Percentiles rank a stretch among this genome's conserved stretches.
phyloP scores from a whole-genome alignment of 2,113 vertebrate species.

The Hirundichthys speculiger region DNA sequence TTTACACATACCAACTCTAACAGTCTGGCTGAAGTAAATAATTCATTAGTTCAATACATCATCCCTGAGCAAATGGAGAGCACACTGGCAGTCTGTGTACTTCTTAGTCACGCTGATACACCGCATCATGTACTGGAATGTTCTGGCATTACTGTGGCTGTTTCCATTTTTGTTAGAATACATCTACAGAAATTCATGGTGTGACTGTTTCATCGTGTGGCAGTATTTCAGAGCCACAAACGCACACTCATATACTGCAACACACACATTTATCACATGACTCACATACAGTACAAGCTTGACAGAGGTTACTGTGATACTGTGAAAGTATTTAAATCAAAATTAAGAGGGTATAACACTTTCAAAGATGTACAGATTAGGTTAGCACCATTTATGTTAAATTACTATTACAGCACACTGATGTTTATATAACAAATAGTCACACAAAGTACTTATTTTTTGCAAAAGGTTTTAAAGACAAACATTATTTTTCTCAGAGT shows the following conservation, averaged over 20 bases:
- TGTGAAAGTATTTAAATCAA: conserved; percentile 35
- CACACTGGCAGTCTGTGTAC: conserved; percentile 33
- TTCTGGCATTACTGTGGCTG: conserved; percentile 14
- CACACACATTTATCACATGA: conserved; percentile 30
- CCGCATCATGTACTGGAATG: conserved; percentile 36
- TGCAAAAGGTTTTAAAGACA: conserved; percentile 19
- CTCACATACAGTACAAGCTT: conserved; percentile 23
- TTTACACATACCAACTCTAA: conserved; percentile 24
- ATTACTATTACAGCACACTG: conserved; percentile 36
- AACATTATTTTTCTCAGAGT: conserved; percentile 9
- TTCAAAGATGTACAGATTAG: conserved; percentile 37
- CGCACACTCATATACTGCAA: conserved; percentile 20
- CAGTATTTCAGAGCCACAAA: conserved; percentile 50
- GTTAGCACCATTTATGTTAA: conserved; percentile 69
- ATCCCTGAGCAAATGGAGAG: conserved; percentile 70
- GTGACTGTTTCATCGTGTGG: conserved; percentile 22
- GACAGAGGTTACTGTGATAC: conserved; percentile 32
- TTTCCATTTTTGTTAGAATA: neutral
- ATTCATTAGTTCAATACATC: conserved; percentile 43
- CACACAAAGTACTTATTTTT: conserved; percentile 26
- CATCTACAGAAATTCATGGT: conserved; percentile 37
- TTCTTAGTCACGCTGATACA: conserved; percentile 14
- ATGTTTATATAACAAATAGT: conserved; percentile 20
- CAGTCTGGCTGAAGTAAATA: conserved; percentile 33
- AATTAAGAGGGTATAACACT: conserved; percentile 41